Evolutionary conservation across 2,888 invertebrate genomes (phyloP).

Genomic region (Timema podura): DNA sequence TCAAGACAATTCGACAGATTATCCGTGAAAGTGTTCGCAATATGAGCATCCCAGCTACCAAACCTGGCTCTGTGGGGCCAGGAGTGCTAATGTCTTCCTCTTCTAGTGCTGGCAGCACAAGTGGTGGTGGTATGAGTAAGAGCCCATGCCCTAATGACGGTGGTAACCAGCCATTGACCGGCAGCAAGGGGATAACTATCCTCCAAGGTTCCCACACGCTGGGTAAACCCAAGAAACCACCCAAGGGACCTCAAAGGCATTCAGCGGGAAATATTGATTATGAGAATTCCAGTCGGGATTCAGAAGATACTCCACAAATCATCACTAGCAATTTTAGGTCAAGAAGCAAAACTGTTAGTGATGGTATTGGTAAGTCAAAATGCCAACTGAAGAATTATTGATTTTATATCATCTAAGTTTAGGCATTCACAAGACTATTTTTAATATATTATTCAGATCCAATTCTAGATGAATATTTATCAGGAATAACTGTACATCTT

Average conservation of each 20-base stretch:
- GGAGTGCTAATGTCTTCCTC: constrained; percentile 21
- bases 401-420: too few species aligned
- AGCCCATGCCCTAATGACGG: constrained; percentile 27
- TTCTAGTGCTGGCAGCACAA: neutral
- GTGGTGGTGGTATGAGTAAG: constrained; percentile 8
- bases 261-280: constrained; percentile 83
- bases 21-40: constrained; percentile 95
- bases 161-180: constrained; percentile 25
- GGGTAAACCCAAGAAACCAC: constrained; percentile 70
- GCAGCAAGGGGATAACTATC: constrained; percentile 42
- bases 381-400: too few species aligned
- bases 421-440: too few species aligned
- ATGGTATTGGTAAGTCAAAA: constrained; percentile 61
- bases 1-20: constrained; percentile 94
- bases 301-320: constrained; percentile 56
- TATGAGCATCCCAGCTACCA: constrained; percentile 87
- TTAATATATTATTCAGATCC: too few species aligned
- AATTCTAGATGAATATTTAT: too few species aligned
- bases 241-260: constrained; percentile 70
- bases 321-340: constrained; percentile 61
- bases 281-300: constrained; percentile 56
- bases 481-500: too few species aligned
- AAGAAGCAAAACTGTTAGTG: constrained; percentile 89
- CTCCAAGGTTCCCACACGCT: constrained; percentile 76
- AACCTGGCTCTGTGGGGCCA: constrained; percentile 44